Percentiles rank a stretch among this genome's conserved stretches.
phyloP scores from a whole-genome alignment of 2,113 vertebrate genomes.

The Calyptomena viridis region DNA sequence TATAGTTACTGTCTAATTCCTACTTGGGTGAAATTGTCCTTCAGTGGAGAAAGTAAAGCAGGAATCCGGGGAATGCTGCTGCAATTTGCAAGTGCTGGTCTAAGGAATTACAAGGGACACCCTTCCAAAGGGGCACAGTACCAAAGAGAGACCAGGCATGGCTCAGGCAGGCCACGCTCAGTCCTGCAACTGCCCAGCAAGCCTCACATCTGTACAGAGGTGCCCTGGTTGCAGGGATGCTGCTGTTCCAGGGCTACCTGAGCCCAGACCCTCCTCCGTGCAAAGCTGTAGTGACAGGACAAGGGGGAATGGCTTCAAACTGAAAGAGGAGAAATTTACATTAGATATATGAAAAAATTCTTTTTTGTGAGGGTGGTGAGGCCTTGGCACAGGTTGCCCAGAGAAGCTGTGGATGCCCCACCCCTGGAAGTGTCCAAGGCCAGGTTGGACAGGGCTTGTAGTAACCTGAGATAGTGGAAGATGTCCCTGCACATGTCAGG shows the following conservation, averaged over 20 bases:
- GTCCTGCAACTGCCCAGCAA: not conserved
- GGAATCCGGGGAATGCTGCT: not conserved
- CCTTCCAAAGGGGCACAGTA: not conserved
- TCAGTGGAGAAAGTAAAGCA: not conserved
- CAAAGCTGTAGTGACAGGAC: not conserved
- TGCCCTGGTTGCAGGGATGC: not conserved
- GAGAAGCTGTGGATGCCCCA: not conserved
- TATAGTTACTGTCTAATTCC: not conserved
- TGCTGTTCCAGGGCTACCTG: not conserved
- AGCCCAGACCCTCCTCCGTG: not conserved
- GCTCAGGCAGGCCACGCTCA: not conserved
- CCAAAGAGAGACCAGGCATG: not conserved
- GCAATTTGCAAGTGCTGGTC: not conserved
- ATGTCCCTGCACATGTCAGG: not conserved
- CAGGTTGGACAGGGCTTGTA: rapidly evolving
- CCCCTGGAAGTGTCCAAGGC: not conserved
- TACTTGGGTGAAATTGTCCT: not conserved
- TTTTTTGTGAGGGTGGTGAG: not conserved
- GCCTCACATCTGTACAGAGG: not conserved
- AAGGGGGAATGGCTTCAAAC: not conserved
- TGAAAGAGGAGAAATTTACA: not conserved
- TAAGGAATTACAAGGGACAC: not conserved
- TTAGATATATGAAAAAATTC: not conserved
- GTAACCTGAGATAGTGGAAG: not conserved
- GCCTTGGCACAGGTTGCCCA: not conserved